Evolutionary conservation across 2,113 vertebrate genomes (phyloP), one percentile per base, ranked within the genome.

Genomic region (Rana temporaria): DNA sequence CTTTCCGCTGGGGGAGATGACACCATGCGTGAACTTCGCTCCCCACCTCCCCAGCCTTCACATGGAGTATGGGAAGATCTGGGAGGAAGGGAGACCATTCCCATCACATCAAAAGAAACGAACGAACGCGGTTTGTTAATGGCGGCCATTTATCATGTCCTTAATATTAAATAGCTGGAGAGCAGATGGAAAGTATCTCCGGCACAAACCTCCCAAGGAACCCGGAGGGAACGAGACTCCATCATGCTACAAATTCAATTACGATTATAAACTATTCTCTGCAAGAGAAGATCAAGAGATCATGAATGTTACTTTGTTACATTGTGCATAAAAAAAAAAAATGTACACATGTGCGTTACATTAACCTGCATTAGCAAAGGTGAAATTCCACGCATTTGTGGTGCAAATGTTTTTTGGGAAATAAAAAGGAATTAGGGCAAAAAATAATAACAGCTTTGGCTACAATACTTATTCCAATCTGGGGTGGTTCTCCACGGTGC

Each of bases 141-240:
- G 78, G 78, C n/a, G 70, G 55, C 53, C 78, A 69, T 69, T 69
- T 60, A 79, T 79, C 78, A 60, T 60, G 65, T 79, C 66, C 69
- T 79, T 79, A 56, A 56, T 69, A 69, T 79, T 70, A 60, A 60
- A 48, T 59, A 55, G 65, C 78, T 79, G 65, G 30, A 19, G 56
- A n/a, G 55, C 78, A 69, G 65, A 79, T 79, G 78, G 78, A 65
- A 79, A 66, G n/a, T 53, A 53, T 66, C 75, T 32, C 34, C 60
- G 19, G 15, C 30, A 57, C 42, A 24, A 18, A 79, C 52, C 78
- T 69, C 53, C 78, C 66, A 70, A 79, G 59, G 53, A 22, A 34
- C 11, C 9, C 48, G 22, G 16, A 48, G 78, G 55, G 65, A 67
- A 24, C 32, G 6, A 66, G 78, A 48, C 55, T 69, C 55, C 16